phyloP scores from a whole-genome alignment of 2,888 invertebrate genomes.

The Psococerastis gibbosa region DNA sequence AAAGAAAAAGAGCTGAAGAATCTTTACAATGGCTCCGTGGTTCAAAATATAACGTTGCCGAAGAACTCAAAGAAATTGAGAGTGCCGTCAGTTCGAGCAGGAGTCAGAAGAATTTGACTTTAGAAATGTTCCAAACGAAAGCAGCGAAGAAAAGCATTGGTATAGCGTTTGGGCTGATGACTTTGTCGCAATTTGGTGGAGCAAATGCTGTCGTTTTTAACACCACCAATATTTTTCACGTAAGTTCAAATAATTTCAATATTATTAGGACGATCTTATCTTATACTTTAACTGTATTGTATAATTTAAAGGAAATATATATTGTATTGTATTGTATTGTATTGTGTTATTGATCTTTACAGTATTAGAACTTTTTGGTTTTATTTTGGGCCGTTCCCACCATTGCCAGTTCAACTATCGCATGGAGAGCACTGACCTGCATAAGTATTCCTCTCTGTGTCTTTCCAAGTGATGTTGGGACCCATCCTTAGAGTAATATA shows the following conservation, averaged over 20 bases:
- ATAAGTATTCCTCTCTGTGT: no score
- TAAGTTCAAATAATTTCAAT: conserved; percentile 18
- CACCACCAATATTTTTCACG: conserved; percentile 48
- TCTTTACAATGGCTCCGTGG: conserved; percentile 61
- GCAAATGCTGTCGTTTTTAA: conserved; percentile 73
- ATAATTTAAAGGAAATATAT: no score
- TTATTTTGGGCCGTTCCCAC: no score
- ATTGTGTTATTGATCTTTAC: no score
- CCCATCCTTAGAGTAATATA: no score
- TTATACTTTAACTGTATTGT: no score
- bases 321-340: no score
- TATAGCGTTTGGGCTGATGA: conserved; percentile 62
- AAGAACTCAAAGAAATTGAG: conserved; percentile 42
- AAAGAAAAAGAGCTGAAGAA: conserved; percentile 35
- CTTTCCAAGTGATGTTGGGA: no score
- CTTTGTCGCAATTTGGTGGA: conserved; percentile 75
- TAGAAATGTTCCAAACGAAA: conserved; percentile 27
- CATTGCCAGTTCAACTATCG: no score
- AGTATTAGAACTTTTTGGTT: no score
- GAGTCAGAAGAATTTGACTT: conserved; percentile 13
- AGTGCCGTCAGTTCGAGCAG: conserved; percentile 27
- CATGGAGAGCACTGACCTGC: no score
- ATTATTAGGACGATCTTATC: no score
- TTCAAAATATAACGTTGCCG: conserved; percentile 39
- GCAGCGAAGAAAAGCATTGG: conserved; percentile 44